Evolutionary conservation across 2,888 invertebrate genomes (phyloP), one percentile per base, ranked within the genome.

Genomic region (Baccha elongata): DNA sequence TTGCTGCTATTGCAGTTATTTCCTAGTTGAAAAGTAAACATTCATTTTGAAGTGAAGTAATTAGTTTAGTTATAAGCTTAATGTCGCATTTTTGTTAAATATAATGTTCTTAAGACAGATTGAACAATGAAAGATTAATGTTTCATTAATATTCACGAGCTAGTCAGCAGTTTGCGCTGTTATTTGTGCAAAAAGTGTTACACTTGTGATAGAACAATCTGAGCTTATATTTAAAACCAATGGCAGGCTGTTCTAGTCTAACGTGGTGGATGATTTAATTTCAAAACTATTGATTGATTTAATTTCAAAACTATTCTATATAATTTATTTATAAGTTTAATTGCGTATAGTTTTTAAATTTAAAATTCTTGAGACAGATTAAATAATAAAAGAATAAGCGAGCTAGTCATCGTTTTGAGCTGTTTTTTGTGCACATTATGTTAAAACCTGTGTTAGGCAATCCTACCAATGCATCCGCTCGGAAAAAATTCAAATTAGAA

Each of bases 361-460:
- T 5, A 3, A 23, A 23, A 3, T 23, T 5, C 23, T 3, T 4
- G 23, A 3, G 5, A 23, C 3, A 23, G 23, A 4, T 23, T 23
- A 23, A 23, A 23, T 23, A 4, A 4, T 23, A 4, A 23, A 23
- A 23, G 23, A 23, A 23, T 5, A 23, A 5, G 88, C 87, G 88
- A 85, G 84, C 86, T 75, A 89, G 89, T 90, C 89, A 90, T 88
- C 90, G 88, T 86, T 86, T 87, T 85, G 73, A 85, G 85, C 75
- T 86, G 74, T 17, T 71, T 40, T 69, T 85, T 80, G 87, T 86
- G 75, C 79, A 85, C 86, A 87, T n/a, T 86, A 87, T 89, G 88
- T 88, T 89, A 90, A 89, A 88, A 89, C 86, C 85, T 87, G 87
- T 89, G 90, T 50, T 89, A 60, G 89, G 35, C 32, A 88, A 87